Base-by-base conservation (phyloP, 2,888 invertebrate genomes). In the Pyrrhia umbra region DNA sequence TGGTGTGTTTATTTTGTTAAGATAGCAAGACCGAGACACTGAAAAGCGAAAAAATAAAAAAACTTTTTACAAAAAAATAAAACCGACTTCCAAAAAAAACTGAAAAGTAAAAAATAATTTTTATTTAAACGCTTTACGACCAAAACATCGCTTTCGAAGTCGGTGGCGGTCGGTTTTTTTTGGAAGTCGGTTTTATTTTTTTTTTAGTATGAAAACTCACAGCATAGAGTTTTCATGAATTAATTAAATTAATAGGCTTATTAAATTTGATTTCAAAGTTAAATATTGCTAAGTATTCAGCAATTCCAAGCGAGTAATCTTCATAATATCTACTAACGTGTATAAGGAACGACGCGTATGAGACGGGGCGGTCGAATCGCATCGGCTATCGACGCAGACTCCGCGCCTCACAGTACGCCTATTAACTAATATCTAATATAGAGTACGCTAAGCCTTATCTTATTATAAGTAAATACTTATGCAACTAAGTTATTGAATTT, bases 331-430 rank as follows among this genome's bases (percentile, higher is more conserved):
- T 42, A 58, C 39, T 52, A 50, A 46, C 43, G 30, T 30, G 54
- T 68, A 65, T 77, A 71, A 68, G 65, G 68, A 72, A 66, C 68
- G 79, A 83, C 80, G 82, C 80, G 80, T 80, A 81, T 80, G 81
- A 70, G 78, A 55, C n/a, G 58, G 27, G 43, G 42, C 83, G 82
- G 86, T 85, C 82, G 83, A 80, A 84, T 80, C 83, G 83, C 76
- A 77, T 84, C 87, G 86, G 86, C 89, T 90, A 90, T 91, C 89
- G 90, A 88, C 85, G 87, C 85, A 82, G 82, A 78, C 83, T 75
- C 79, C 73, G 75, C 59, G 71, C 58, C 59, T 75, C 47, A 49
- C 76, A 85, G 84, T 87, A 82, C 84, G 81, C 81, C 89, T 90
- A 88, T 92, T 88, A 89, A 88, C 82, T 79, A 65, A 75, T 84